Base-by-base conservation (phyloP, 2,888 invertebrate genomes). In the Melanchra persicariae region DNA sequence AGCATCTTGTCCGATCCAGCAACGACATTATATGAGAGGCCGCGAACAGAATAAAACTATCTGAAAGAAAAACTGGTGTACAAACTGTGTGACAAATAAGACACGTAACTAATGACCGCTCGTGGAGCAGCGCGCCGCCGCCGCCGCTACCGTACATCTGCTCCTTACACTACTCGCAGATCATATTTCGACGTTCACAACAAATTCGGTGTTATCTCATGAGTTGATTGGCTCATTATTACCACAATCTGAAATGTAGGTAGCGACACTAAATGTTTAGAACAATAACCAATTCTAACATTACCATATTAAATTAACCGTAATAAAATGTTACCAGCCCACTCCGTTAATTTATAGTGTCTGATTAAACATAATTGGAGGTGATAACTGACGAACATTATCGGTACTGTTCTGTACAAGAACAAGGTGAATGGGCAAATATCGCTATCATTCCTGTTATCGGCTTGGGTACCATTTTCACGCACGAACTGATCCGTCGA, bases 21-120 rank as follows among this genome's bases (percentile, higher is more conserved):
- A 84, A 71, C 80, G 79, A 84, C 83, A 83, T 86, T 87, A 89
- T n/a, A 89, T 85, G 86, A 87, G 84, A 86, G 74, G 71, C 85
- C 70, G 67, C 77, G 80, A 79, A 77, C 47, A 70, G 73, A 86
- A 87, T 84, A 79, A 84, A 79, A 83, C 86, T n/a, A n/a, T n/a
- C n/a, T n/a, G n/a, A n/a, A n/a, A 81, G 80, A 83, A 86, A 83
- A 86, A 82, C 84, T 86, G 78, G 79, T 79, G 80, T 76, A 77
- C 83, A 83, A 87, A 87, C 77, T 85, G 86, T 84, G 82, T 85
- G 87, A 85, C 84, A 85, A 86, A 87, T 86, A 80, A 79, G 79
- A 74, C 81, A 81, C 40, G 67, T 72, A 70, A 85, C 74, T 77
- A 83, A 83, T 77, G 74, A 69, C 66, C 49, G 51, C n/a, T 45